phyloP scores from a whole-genome alignment of 1,140 invertebrate species.

The Cotesia vestalis region DNA sequence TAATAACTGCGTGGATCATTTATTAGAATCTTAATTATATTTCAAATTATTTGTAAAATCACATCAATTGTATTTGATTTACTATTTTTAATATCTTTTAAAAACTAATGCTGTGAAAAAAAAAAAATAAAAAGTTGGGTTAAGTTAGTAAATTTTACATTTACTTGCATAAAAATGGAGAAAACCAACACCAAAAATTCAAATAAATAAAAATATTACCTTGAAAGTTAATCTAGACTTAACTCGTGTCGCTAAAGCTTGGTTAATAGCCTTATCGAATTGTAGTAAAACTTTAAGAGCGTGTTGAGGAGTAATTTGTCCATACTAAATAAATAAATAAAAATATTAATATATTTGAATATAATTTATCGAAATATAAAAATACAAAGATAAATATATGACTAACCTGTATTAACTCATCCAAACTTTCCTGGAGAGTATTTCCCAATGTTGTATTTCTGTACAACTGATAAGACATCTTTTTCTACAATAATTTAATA shows the following conservation, averaged over 20 bases:
- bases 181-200: neutral
- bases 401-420: constrained; percentile 85
- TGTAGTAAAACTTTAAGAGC: constrained; percentile 93
- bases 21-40: no score
- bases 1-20: no score
- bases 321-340: constrained; percentile 78
- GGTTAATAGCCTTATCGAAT: constrained; percentile 98
- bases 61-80: no score
- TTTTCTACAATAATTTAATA: constrained; percentile 29
- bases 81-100: no score
- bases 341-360: constrained; percentile 19
- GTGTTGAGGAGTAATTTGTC: constrained; percentile 92
- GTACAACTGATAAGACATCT: constrained; percentile 96
- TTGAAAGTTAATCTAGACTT: constrained; percentile 94
- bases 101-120: no score
- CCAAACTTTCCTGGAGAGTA: constrained; percentile 94
- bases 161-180: constrained; percentile 9
- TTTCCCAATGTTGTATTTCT: constrained; percentile 97
- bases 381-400: constrained; percentile 31
- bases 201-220: constrained; percentile 60
- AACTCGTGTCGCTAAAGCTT: constrained; percentile 89
- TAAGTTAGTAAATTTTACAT: neutral
- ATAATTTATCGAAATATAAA: neutral
- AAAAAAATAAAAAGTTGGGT: no score
- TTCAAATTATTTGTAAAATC: no score